These are phyloP conservation scores for Folsomia manolachei DNA, from an alignment of 2,888 invertebrate genomes.

Conservation along the genomic window DNA sequence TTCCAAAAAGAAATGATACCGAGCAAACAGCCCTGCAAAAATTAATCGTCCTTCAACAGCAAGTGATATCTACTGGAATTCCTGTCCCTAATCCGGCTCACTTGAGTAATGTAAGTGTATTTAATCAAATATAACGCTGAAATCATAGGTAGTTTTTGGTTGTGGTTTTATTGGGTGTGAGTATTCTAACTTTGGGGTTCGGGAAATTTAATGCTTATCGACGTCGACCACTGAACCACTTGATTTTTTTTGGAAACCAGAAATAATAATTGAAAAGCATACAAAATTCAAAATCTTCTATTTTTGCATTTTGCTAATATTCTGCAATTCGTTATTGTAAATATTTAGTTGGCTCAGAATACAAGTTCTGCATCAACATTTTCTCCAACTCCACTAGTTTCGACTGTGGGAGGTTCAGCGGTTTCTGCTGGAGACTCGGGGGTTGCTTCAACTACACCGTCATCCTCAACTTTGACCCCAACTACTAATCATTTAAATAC, in stretches of 20 bases:
- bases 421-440: not conserved
- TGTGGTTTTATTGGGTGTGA: not conserved
- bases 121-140: not conserved
- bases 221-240: not conserved
- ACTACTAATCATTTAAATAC: not conserved
- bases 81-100: conserved; percentile 45
- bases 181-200: not conserved
- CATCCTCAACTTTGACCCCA: not conserved
- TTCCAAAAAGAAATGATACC: conserved; percentile 44
- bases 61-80: conserved; percentile 50
- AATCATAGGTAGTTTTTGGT: not conserved
- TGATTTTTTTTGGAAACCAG: not conserved
- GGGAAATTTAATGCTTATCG: not conserved
- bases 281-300: too few relatives aligned
- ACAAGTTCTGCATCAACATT: conserved; percentile 26
- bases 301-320: not conserved
- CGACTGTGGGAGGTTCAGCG: not conserved
- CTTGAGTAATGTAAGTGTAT: conserved; percentile 47
- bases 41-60: conserved; percentile 48
- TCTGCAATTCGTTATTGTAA: conserved; percentile 12
- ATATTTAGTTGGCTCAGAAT: conserved; percentile 37
- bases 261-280: too few relatives aligned
- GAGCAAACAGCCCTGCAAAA: conserved; percentile 50
- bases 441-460: not conserved
- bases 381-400: not conserved